phyloP scores from a whole-genome alignment of 2,113 vertebrate species.

The Geococcyx californianus region DNA sequence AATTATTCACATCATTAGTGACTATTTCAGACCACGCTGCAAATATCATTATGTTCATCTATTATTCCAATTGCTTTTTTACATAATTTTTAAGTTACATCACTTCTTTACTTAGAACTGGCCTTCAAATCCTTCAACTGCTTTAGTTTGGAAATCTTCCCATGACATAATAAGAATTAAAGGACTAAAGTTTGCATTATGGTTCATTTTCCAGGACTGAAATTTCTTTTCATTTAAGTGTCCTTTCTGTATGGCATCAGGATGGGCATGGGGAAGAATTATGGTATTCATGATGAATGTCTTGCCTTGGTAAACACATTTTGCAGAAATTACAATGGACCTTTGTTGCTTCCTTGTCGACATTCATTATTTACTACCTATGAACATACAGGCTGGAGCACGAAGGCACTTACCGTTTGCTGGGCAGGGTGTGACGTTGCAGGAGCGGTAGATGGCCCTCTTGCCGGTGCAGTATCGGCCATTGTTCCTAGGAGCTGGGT shows the following conservation, averaged over 20 bases:
- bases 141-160: not conserved
- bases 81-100: not conserved
- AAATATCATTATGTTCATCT: not conserved
- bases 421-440: constrained; percentile 83
- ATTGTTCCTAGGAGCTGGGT: constrained; percentile 92
- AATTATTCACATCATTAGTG: constrained; percentile 32
- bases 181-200: not conserved
- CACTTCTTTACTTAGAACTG: not conserved
- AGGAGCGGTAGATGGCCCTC: constrained; percentile 92
- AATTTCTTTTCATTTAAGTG: not conserved
- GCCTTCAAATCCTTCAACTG: not conserved
- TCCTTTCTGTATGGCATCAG: rapidly evolving
- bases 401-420: constrained; percentile 74
- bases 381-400: not conserved
- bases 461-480: constrained; percentile 95
- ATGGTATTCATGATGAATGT: not conserved
- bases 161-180: not conserved
- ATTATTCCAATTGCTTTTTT: not conserved
- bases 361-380: not conserved
- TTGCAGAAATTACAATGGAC: not conserved
- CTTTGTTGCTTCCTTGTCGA: not conserved
- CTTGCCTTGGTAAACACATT: not conserved
- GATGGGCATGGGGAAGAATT: not conserved
- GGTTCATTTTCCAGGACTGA: not conserved
- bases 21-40: not conserved